phyloP scores from a whole-genome alignment of 2,797 vertebrate genomes.

The Babyrousa celebensis region DNA sequence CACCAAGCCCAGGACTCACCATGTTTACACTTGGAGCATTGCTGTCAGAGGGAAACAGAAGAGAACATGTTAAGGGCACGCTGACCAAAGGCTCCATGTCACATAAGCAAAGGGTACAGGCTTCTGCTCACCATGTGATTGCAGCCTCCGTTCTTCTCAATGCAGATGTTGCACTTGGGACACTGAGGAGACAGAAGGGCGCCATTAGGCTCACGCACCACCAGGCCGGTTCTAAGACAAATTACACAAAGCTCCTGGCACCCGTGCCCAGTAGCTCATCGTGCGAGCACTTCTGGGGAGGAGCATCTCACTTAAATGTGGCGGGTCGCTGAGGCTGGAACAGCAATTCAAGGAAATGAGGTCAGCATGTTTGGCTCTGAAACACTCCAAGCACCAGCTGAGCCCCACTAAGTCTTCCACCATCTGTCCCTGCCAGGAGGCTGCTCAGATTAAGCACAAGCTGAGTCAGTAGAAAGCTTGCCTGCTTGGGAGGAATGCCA shows the following conservation, averaged over 20 bases:
- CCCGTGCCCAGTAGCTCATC: slow-evolving; percentile 75
- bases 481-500: not conserved
- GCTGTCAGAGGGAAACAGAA: slow-evolving; percentile 93
- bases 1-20: slow-evolving; percentile 92
- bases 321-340: slow-evolving; percentile 82
- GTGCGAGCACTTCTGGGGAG: slow-evolving; percentile 77
- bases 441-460: slow-evolving; percentile 52
- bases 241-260: slow-evolving; percentile 81
- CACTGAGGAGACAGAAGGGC: slow-evolving; percentile 93
- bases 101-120: slow-evolving; percentile 72
- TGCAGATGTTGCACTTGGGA: slow-evolving; percentile 99
- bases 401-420: slow-evolving; percentile 65
- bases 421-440: slow-evolving; percentile 69
- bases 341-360: slow-evolving; percentile 82
- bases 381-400: slow-evolving; percentile 72
- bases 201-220: slow-evolving; percentile 80
- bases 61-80: slow-evolving; percentile 83
- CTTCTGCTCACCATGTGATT: slow-evolving; percentile 99
- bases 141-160: slow-evolving; percentile 99
- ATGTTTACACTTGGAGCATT: slow-evolving; percentile 99
- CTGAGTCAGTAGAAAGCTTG: slow-evolving; percentile 67
- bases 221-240: slow-evolving; percentile 77
- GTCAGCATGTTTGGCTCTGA: slow-evolving; percentile 78
- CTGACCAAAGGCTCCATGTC: slow-evolving; percentile 52
- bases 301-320: slow-evolving; percentile 80